phyloP scores from a whole-genome alignment of 2,797 vertebrate genomes.

The Enteromius fasciolatus region DNA sequence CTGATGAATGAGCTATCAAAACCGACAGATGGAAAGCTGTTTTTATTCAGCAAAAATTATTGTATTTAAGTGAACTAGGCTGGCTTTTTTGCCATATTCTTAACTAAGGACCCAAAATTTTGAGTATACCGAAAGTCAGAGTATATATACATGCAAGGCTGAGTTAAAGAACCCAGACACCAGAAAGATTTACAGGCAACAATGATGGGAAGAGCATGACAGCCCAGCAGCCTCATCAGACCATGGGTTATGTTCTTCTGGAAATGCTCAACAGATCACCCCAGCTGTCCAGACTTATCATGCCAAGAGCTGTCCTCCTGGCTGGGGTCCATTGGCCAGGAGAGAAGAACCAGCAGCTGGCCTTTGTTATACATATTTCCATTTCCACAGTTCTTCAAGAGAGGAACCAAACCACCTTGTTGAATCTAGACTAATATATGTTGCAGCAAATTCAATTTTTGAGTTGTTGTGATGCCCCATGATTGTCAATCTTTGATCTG shows the following conservation, averaged over 20 bases:
- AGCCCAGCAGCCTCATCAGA: neutral
- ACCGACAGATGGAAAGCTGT: slow-evolving; percentile 32
- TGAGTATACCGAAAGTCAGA: slow-evolving; percentile 14
- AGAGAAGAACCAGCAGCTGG: slow-evolving; percentile 46
- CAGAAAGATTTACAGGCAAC: slow-evolving; percentile 36
- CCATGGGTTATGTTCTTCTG: slow-evolving; percentile 32
- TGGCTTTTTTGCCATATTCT: slow-evolving; percentile 9
- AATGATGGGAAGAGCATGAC: slow-evolving; percentile 26
- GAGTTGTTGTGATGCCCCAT: neutral
- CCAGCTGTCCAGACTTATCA: slow-evolving; percentile 40
- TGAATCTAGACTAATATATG: slow-evolving; percentile 9
- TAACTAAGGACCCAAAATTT: neutral
- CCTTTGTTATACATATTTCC: slow-evolving; percentile 50
- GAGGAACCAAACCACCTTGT: slow-evolving; percentile 7
- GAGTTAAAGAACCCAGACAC: neutral
- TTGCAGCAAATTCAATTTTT: neutral
- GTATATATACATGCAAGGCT: neutral
- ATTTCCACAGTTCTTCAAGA: slow-evolving; percentile 34
- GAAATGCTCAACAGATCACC: slow-evolving; percentile 10
- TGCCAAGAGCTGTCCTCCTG: slow-evolving; percentile 40
- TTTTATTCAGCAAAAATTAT: slow-evolving; percentile 20
- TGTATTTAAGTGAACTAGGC: slow-evolving; percentile 42
- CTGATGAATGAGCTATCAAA: slow-evolving; percentile 48
- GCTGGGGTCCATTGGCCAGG: slow-evolving; percentile 32
- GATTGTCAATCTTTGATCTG: neutral